Evolutionary conservation across 2,797 vertebrate species (phyloP), one percentile per base, ranked within the genome.

Genomic region (Mormyrus hasselquistii): DNA sequence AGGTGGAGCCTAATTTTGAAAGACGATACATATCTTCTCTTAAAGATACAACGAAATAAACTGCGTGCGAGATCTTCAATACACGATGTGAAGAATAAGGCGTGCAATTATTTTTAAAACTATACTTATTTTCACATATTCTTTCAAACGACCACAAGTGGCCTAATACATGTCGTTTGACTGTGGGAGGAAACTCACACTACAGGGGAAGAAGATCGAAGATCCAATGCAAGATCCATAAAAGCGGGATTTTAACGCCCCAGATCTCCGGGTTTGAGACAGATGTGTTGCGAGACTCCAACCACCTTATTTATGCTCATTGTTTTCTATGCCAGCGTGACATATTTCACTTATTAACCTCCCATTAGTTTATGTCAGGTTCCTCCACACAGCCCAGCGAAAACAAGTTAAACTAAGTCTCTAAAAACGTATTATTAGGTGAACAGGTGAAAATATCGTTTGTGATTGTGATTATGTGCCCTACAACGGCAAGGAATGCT

Each of bases 11-110:
- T 52, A 86, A 85, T 38, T 41, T 53, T 12, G 50, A 83, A 19
- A 57, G 55, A 57, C 14, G 12, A n/a, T 9, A 41, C 34, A 7
- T 86, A 49, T 84, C 22, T 87, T 84, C n/a, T 87, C 76, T 34
- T 82, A 88, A 88, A 90, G 88, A 19, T 69, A 87, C 53, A 86
- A 10, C 41, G 87, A 50, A 76, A 44, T 76, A 82, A 38, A 19
- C 10, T 1, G 14, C 82, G 59, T 52, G 88, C 34, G 89, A 88
- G 88, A 87, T 87, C 90, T 87, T 88, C 59, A 89, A 88, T 79
- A 89, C 65, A 89, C 90, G 87, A 85, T 88, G 85, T 87, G 88
- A 88, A 89, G 57, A 90, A 90, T 89, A 7, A 49, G 53, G 89
- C 89, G 90, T 91, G 88, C 90, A 92, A 3, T 84, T 29, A 50